A percentile compares a stretch with the other conserved stretches of the same genome.
phyloP scores from a whole-genome alignment of 2,888 invertebrate species.

The Brachyptera putata region DNA sequence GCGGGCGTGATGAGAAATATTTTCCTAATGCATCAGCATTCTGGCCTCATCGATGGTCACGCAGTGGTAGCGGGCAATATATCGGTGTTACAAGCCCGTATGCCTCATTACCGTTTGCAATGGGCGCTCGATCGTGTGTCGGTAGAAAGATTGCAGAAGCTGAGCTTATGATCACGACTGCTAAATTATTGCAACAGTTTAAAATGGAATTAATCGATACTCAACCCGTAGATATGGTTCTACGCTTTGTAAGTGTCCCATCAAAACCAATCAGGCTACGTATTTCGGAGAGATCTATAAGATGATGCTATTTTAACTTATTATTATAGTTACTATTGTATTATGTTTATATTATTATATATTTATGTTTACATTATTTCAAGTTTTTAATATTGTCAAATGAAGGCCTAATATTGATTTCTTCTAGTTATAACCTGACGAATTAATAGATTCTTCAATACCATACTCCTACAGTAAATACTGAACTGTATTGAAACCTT shows the following conservation, averaged over 20 bases:
- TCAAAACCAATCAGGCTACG: conserved; percentile 49
- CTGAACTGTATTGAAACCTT: too few relatives aligned
- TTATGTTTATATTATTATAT: too few relatives aligned
- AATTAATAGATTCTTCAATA: too few relatives aligned
- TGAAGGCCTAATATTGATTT: too few relatives aligned
- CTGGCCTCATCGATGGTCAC: conserved; percentile 72
- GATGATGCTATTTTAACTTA: background rate
- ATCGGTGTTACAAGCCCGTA: conserved; percentile 53
- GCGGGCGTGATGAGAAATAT: conserved; percentile 66
- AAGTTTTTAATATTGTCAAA: too few relatives aligned
- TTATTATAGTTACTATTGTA: too few relatives aligned
- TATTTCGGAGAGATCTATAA: conserved; percentile 36
- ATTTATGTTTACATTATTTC: too few relatives aligned
- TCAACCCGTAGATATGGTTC: conserved; percentile 50
- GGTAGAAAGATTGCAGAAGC: conserved; percentile 75
- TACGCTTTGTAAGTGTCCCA: conserved; percentile 60
- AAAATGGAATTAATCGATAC: conserved; percentile 51
- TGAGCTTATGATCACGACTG: conserved; percentile 65
- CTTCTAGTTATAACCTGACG: too few relatives aligned
- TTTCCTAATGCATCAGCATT: conserved; percentile 66
- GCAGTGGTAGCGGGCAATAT: conserved; percentile 47
- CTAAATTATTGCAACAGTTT: conserved; percentile 56
- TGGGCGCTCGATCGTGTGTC: conserved; percentile 77
- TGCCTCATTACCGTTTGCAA: conserved; percentile 76
- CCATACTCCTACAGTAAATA: too few relatives aligned